phyloP scores from a whole-genome alignment of 2,888 invertebrate species.

The Ochropleura leucogaster region DNA sequence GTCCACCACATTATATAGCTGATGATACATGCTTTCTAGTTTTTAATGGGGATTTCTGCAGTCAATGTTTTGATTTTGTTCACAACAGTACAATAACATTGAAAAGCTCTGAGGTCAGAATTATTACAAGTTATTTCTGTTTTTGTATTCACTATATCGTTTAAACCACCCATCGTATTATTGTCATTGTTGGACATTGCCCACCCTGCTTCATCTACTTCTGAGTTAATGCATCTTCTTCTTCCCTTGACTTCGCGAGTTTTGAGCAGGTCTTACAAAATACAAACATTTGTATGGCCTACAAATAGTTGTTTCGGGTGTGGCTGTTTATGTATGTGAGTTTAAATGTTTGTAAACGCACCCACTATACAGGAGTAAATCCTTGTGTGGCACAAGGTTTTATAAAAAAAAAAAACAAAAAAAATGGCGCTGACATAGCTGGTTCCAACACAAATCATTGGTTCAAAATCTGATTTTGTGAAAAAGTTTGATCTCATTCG shows the following conservation, averaged over 20 bases:
- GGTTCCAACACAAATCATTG: no score
- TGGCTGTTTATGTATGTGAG: no score
- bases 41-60: conserved; percentile 39
- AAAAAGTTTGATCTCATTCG: no score
- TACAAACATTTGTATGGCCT: no score
- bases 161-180: background rate
- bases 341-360: no score
- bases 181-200: background rate
- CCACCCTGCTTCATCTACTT: background rate
- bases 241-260: background rate
- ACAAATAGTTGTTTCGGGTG: no score
- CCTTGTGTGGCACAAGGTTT: no score
- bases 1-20: conserved; percentile 51
- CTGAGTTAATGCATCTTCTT: background rate
- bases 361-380: no score
- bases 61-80: conserved; percentile 13
- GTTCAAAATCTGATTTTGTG: no score
- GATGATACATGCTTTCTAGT: conserved; percentile 64
- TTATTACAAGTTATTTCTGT: background rate
- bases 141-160: background rate
- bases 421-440: no score
- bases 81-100: background rate
- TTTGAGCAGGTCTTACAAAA: background rate
- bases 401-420: no score
- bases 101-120: background rate